Evolutionary conservation across 2,113 vertebrate species (phyloP).

Genomic region (Calcarius ornatus): DNA sequence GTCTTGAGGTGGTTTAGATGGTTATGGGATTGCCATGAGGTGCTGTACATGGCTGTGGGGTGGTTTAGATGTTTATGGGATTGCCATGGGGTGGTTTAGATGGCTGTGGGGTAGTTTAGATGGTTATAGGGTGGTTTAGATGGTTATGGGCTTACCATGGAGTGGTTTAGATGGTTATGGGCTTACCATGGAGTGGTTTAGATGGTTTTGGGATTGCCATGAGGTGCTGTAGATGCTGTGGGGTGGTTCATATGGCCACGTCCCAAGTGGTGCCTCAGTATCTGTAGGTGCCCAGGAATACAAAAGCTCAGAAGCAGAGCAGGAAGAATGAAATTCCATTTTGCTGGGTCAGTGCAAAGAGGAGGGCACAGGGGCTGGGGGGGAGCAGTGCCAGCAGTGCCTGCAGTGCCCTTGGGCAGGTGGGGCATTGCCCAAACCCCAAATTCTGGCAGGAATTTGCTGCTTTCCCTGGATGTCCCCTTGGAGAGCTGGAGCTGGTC

Average conservation of each 20-base stretch:
- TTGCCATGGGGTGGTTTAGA: fast-evolving
- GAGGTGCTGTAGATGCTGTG: neutral
- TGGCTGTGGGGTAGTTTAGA: fast-evolving
- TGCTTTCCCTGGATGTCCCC: neutral
- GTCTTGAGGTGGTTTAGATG: too few relatives aligned
- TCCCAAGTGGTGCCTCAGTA: fast-evolving
- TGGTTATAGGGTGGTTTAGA: too few relatives aligned
- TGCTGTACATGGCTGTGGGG: too few relatives aligned
- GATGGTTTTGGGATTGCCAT: fast-evolving
- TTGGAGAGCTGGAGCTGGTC: neutral
- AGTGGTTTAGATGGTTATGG: too few relatives aligned
- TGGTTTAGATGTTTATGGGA: too few relatives aligned
- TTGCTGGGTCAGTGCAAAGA: fast-evolving
- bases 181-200: neutral
- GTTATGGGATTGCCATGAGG: too few relatives aligned
- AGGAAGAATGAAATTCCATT: neutral
- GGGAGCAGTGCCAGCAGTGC: neutral
- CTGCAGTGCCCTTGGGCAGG: too few relatives aligned
- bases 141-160: too few relatives aligned
- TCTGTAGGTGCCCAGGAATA: fast-evolving
- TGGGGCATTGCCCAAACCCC: neutral
- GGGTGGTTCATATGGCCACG: neutral
- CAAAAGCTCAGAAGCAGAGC: fast-evolving
- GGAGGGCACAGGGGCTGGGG: fast-evolving
- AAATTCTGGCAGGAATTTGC: fast-evolving